Base-by-base conservation (phyloP, 1,140 invertebrate genomes). In the Araneus ventricosus region DNA sequence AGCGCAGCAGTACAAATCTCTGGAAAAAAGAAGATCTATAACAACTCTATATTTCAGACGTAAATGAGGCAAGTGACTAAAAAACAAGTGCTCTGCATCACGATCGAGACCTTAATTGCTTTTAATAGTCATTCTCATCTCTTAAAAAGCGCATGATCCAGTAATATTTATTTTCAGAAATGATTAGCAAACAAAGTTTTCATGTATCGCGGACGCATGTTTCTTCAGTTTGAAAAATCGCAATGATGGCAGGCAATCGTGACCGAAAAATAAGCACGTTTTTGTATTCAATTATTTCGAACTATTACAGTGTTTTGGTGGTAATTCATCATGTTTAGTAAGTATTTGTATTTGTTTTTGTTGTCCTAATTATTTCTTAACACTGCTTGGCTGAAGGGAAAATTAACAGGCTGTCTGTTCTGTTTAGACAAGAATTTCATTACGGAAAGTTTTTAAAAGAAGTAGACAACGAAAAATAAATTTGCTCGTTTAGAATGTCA, bases 101-200 rank as follows among this genome's bases (percentile, higher is more conserved):
- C 80, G 80, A 82, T 45, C 22, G 22, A 41, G 27, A n/a, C 37
- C 37, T 45, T 82, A 82, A 82, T 82, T 82, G 41, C 80, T 39
- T 82, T 24, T 82, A 82, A 82, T 82, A 82, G 80, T 82, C 27
- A 82, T 82, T 24, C 80, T 17, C n/a, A 52, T 82, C 17, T 27
- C 39, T 17, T 75, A 34, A 75, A 75, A 75, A 34, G 14, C 30
- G 80, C 80, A 82, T 82, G 80, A 24, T 45, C 17, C 0, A 4
- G n/a, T 39, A 82, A 45, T 82, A 82, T 82, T 52, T 82, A 82
- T 82, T 82, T 82, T 75, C 70, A 75, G 70, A 75, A 75, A 75
- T 75, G 70, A 75, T 75, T 34, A 75, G 67, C 67, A 70, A 70
- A 75, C 34, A 37, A 75, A 75, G 70, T 75, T 75, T 75, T 37